Conservation (phyloP, 2,113 vertebrate species). For the Leuciscus idus region DNA sequence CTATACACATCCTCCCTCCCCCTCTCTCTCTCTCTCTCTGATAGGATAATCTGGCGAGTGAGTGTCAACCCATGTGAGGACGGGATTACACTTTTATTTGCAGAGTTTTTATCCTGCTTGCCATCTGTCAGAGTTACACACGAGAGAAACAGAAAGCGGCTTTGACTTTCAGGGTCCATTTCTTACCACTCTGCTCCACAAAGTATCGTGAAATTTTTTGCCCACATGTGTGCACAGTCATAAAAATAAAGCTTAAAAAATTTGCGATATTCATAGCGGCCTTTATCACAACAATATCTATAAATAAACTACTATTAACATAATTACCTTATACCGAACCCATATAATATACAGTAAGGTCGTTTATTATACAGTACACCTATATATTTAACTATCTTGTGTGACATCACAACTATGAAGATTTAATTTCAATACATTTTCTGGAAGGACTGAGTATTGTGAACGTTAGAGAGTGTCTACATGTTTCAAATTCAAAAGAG, state of each 20-base stretch:
- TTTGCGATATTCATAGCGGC: not conserved
- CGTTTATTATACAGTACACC: too few relatives aligned
- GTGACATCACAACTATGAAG: too few relatives aligned
- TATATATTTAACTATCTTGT: too few relatives aligned
- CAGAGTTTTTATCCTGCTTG: constrained; percentile 65
- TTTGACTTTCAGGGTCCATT: not conserved
- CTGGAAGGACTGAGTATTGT: not conserved
- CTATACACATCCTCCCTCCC: not conserved
- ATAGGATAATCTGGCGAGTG: constrained; percentile 67
- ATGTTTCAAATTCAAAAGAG: not conserved
- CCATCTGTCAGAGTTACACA: constrained; percentile 70
- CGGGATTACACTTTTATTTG: constrained; percentile 76
- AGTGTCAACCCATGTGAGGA: constrained; percentile 68
- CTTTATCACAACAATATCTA: not conserved
- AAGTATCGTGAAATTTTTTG: too few relatives aligned
- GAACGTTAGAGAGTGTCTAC: not conserved
- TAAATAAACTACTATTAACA: too few relatives aligned
- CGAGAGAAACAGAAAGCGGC: not conserved
- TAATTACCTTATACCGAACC: too few relatives aligned
- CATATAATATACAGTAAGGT: too few relatives aligned
- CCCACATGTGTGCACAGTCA: not conserved
- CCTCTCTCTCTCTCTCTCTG: constrained; percentile 12
- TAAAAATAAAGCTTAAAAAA: not conserved
- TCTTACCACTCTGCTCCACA: not conserved
- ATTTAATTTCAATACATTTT: not conserved